These are phyloP conservation scores for Bibio marci DNA, from an alignment of 2,888 invertebrate species.

Conservation along the genomic window DNA sequence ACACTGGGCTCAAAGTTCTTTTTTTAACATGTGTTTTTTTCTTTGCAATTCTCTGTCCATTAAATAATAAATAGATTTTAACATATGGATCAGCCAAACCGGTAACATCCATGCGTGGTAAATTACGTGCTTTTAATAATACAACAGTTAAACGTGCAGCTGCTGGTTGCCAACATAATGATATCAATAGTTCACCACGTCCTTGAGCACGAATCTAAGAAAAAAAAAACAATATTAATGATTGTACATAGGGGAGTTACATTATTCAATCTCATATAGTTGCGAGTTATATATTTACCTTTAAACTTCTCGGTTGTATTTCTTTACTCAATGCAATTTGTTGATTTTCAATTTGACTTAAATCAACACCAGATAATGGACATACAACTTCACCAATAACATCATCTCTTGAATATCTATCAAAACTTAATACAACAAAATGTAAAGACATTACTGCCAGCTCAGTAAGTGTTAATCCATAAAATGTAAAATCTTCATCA, in stretches of 20 bases:
- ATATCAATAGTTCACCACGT: constrained; percentile 86
- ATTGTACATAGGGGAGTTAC: background rate
- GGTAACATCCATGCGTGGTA: constrained; percentile 96
- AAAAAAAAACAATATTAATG: background rate
- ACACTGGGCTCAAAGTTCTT: constrained; percentile 91
- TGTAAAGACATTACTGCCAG: constrained; percentile 79
- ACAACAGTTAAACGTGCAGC: constrained; percentile 91
- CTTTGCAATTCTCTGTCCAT: constrained; percentile 95
- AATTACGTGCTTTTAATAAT: constrained; percentile 87
- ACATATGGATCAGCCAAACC: constrained; percentile 93
- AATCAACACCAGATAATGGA: constrained; percentile 48
- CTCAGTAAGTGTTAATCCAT: constrained; percentile 76
- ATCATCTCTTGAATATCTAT: constrained; percentile 94
- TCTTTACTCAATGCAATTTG: constrained; percentile 71
- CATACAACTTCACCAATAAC: constrained; percentile 95
- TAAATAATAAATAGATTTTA: constrained; percentile 91
- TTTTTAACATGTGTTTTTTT: constrained; percentile 99
- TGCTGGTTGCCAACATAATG: constrained; percentile 95
- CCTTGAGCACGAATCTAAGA: constrained; percentile 76
- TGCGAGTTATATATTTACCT: constrained; percentile 54
- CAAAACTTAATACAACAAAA: constrained; percentile 87
- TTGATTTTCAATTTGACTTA: constrained; percentile 55
- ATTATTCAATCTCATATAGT: constrained; percentile 1
- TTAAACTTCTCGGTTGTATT: constrained; percentile 82
- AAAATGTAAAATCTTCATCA: constrained; percentile 98